phyloP scores from a whole-genome alignment of 2,888 invertebrate species.

The Cheilosia scutellata region DNA sequence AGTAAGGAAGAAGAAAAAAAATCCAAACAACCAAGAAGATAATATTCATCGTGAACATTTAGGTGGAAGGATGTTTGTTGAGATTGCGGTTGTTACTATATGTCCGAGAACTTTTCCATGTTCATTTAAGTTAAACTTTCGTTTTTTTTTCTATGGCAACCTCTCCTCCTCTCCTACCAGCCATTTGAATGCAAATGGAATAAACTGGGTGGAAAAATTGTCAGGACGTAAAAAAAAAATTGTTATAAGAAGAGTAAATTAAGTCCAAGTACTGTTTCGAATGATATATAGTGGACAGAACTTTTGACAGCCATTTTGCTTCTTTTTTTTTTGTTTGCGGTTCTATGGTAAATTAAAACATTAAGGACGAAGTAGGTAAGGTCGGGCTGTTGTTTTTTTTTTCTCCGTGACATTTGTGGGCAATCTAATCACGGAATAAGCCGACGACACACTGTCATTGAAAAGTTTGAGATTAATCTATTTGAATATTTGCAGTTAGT shows the following conservation, averaged over 20 bases:
- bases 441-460: conserved; percentile 49
- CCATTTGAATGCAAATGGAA: conserved; percentile 63
- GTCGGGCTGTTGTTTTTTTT: not conserved
- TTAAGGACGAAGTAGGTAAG: conserved; percentile 44
- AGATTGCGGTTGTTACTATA: conserved; percentile 73
- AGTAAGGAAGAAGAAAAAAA: not conserved
- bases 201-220: conserved; percentile 63
- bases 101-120: conserved; percentile 68
- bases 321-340: conserved; percentile 13
- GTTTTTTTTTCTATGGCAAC: conserved; percentile 26
- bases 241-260: conserved; percentile 41
- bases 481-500: conserved; percentile 44
- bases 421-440: conserved; percentile 51
- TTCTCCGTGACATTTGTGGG: conserved; percentile 50
- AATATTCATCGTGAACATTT: conserved; percentile 67
- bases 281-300: conserved; percentile 72
- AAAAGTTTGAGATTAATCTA: conserved; percentile 62
- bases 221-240: conserved; percentile 30
- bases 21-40: conserved; percentile 23
- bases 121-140: conserved; percentile 72
- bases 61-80: conserved; percentile 68
- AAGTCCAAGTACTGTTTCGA: conserved; percentile 61
- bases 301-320: conserved; percentile 64
- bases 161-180: not conserved
- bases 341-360: conserved; percentile 62